These are phyloP conservation scores for Oplegnathus fasciatus DNA, from an alignment of 2,113 vertebrate species.

Conservation along the genomic window DNA sequence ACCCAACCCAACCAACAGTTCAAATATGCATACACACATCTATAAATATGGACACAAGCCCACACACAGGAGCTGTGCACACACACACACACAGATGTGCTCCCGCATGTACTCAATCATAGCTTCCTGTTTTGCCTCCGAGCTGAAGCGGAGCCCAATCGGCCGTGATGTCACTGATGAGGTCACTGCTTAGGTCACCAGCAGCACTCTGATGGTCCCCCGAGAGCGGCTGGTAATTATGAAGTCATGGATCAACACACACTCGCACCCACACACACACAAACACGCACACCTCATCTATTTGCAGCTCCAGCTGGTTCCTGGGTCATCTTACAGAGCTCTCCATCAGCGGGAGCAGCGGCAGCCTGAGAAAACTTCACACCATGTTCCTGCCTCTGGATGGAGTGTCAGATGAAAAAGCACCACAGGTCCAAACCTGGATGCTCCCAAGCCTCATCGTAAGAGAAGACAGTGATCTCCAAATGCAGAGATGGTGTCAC, in stretches of 20 bases:
- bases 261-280: constrained; percentile 8
- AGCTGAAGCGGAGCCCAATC: constrained; percentile 49
- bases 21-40: constrained; percentile 42
- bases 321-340: constrained; percentile 48
- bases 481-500: neutral
- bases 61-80: constrained; percentile 54
- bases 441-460: neutral
- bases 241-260: constrained; percentile 74
- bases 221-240: constrained; percentile 62
- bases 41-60: constrained; percentile 35
- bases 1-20: constrained; percentile 5
- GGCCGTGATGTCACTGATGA: constrained; percentile 83
- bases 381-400: constrained; percentile 1
- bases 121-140: constrained; percentile 72
- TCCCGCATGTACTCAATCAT: constrained; percentile 63
- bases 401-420: constrained; percentile 16
- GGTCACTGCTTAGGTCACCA: constrained; percentile 80
- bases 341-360: constrained; percentile 39
- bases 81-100: constrained; percentile 29
- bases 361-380: constrained; percentile 58
- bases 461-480: neutral
- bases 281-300: constrained; percentile 33
- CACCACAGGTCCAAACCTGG: neutral
- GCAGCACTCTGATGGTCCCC: constrained; percentile 71
- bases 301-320: constrained; percentile 67